These are phyloP conservation scores for Ptychodera flava DNA, from an alignment of 35 echinoderm and acorn worm species.

Conservation along the genomic window DNA sequence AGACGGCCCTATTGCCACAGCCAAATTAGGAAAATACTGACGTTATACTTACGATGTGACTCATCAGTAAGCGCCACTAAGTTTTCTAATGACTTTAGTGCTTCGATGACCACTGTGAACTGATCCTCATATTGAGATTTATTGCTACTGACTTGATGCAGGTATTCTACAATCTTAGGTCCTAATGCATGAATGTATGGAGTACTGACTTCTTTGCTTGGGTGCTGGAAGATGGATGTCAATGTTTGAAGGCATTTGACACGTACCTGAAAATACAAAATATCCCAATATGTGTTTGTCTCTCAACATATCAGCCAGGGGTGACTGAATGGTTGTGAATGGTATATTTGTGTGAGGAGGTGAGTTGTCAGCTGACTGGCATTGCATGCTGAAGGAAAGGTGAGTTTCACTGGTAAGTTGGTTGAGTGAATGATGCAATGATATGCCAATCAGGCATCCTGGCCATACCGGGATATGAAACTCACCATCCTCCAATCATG, in stretches of 20 bases:
- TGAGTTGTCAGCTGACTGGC: too few relatives aligned
- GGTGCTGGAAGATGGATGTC: conserved; percentile 79
- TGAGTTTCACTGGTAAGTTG: too few relatives aligned
- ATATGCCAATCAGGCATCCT: too few relatives aligned
- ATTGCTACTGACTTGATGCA: conserved; percentile 54
- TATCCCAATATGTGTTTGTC: too few relatives aligned
- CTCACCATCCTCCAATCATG: too few relatives aligned
- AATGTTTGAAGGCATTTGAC: conserved; percentile 83
- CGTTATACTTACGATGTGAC: conserved; percentile 80
- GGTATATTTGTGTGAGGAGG: too few relatives aligned
- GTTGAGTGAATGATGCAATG: too few relatives aligned
- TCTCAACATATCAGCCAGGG: too few relatives aligned
- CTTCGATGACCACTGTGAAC: conserved; percentile 79
- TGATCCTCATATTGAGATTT: conserved; percentile 69
- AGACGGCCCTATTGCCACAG: neutral
- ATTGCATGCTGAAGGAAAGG: too few relatives aligned
- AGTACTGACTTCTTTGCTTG: conserved; percentile 67
- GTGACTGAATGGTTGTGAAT: too few relatives aligned
- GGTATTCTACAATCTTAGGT: conserved; percentile 79
- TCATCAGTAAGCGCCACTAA: conserved; percentile 87
- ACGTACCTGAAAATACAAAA: conserved; percentile 54
- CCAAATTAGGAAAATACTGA: neutral
- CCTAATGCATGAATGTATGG: conserved; percentile 92
- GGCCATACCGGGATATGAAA: too few relatives aligned
- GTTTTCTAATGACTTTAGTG: conserved; percentile 70